These are phyloP conservation scores for Falco biarmicus DNA, from an alignment of 2,797 vertebrate genomes.

Conservation along the genomic window DNA sequence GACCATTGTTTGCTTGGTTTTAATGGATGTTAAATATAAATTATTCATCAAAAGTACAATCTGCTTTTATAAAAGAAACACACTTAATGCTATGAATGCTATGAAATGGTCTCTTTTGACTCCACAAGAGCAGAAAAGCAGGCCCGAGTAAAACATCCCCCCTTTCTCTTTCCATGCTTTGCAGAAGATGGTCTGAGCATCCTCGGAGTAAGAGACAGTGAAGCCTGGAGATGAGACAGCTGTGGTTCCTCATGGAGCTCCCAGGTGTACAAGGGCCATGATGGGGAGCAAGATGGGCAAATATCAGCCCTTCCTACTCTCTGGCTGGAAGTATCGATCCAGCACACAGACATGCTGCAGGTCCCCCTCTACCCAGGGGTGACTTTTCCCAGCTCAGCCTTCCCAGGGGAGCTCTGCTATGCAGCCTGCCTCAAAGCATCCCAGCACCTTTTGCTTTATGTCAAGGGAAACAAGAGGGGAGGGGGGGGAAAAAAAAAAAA, in stretches of 20 bases:
- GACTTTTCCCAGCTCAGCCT: neutral
- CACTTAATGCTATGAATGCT: neutral
- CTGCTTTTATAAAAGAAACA: neutral
- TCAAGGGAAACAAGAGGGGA: neutral
- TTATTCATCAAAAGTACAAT: neutral
- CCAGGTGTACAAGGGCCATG: rapidly evolving
- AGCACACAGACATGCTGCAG: rapidly evolving
- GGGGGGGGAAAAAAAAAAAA: neutral
- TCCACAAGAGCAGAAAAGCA: neutral
- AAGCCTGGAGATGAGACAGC: neutral
- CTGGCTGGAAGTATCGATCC: neutral
- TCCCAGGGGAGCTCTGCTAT: neutral
- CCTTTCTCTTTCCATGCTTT: neutral
- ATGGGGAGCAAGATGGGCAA: neutral
- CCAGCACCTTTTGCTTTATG: neutral
- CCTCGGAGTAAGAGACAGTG: neutral
- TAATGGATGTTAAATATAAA: neutral
- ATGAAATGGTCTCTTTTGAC: neutral
- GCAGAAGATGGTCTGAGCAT: neutral
- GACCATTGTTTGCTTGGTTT: neutral
- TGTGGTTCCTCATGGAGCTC: neutral
- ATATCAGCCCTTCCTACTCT: neutral
- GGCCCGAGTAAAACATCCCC: rapidly evolving
- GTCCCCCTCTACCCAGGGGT: rapidly evolving
- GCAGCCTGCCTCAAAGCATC: neutral